Evolutionary conservation across 1,140 invertebrate genomes (phyloP).

Genomic region (Schlechtendalia chinensis): DNA sequence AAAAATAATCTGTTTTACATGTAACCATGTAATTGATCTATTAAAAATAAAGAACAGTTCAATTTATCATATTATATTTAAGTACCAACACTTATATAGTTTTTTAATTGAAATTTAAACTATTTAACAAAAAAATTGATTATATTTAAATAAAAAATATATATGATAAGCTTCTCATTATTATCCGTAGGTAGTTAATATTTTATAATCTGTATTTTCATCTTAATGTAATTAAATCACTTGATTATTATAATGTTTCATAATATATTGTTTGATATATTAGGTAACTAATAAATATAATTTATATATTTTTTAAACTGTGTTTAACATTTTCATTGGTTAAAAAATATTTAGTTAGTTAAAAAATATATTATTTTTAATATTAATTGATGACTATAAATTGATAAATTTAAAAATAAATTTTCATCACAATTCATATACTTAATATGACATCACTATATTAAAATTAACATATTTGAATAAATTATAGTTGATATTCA

Average conservation of each 20-base stretch:
- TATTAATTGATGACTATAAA: too few species aligned
- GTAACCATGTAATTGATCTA: neutral
- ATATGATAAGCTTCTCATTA: too few species aligned
- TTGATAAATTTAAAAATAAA: too few species aligned
- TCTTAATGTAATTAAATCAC: neutral
- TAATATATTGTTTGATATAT: neutral
- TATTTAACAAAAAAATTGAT: neutral
- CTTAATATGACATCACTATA: too few species aligned
- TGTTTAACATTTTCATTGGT: neutral
- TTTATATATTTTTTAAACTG: neutral
- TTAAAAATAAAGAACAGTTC: slow-evolving; percentile 8
- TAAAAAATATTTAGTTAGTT: neutral
- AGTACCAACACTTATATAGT: neutral
- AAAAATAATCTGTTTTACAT: neutral
- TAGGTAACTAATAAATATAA: neutral
- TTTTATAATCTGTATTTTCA: neutral
- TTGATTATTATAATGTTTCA: neutral
- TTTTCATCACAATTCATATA: too few species aligned
- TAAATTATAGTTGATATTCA: too few species aligned
- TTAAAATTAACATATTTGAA: too few species aligned
- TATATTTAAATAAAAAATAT: neutral
- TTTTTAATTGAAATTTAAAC: neutral
- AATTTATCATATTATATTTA: neutral
- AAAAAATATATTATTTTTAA: neutral
- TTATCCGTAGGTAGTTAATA: too few species aligned